Evolutionary conservation across 2,113 vertebrate genomes (phyloP).

Genomic region (Varanus salvator): DNA sequence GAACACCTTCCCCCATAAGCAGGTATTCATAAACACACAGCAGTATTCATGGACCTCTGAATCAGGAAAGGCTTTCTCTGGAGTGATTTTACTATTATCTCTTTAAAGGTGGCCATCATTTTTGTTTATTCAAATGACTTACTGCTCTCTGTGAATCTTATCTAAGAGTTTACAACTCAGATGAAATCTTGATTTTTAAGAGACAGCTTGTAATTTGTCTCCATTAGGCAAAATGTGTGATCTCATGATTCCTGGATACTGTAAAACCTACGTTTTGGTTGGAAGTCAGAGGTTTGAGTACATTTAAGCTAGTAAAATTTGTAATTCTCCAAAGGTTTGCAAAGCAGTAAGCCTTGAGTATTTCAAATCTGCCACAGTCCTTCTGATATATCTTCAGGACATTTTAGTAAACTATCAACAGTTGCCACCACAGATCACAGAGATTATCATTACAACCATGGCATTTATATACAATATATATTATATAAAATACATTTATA

Average conservation of each 20-base stretch:
- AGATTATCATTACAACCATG: constrained; percentile 36
- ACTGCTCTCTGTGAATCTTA: background rate
- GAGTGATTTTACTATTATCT: no score
- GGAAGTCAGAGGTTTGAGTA: constrained; percentile 62
- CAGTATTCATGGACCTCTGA: no score
- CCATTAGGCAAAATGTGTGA: constrained; percentile 61
- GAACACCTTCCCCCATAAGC: no score
- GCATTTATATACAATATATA: constrained; percentile 42
- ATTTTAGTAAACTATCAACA: constrained; percentile 49
- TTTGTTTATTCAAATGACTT: constrained; percentile 24
- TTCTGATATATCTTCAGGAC: constrained; percentile 58
- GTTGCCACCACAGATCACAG: constrained; percentile 36
- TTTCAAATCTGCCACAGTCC: constrained; percentile 51
- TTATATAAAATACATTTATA: constrained; percentile 33
- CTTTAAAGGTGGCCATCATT: no score
- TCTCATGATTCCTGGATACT: constrained; percentile 62
- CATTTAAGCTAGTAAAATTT: constrained; percentile 61
- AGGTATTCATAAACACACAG: no score
- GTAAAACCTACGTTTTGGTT: constrained; percentile 45
- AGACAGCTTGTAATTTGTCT: constrained; percentile 57
- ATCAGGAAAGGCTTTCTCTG: no score
- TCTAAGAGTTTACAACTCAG: background rate
- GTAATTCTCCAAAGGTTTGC: constrained; percentile 57
- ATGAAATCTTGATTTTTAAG: constrained; percentile 32
- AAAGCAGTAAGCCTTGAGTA: constrained; percentile 59